Conservation (phyloP, 2,113 vertebrate species). For the Heloderma charlesbogerti region DNA sequence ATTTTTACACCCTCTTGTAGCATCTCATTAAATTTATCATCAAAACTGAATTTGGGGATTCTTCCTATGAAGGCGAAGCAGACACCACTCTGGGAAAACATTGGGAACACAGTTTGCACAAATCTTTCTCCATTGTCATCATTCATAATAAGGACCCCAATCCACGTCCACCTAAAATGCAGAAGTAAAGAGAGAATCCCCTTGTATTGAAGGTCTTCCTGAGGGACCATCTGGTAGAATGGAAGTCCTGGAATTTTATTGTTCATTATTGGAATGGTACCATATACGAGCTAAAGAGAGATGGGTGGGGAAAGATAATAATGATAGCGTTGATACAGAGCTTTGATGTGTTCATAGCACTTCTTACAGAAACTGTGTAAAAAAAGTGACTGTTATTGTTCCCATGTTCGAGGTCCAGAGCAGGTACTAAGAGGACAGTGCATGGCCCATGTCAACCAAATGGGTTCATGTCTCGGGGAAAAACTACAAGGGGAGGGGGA, state of each 20-base stretch:
- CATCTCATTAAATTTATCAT: too few relatives aligned
- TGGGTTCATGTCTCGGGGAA: too few relatives aligned
- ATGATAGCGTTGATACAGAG: too few relatives aligned
- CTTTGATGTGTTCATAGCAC: too few relatives aligned
- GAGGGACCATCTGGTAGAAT: not conserved
- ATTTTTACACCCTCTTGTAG: not conserved
- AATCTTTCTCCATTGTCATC: conserved; percentile 15
- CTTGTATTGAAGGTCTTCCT: not conserved
- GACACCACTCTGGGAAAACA: not conserved
- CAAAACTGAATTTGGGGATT: not conserved
- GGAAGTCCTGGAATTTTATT: not conserved
- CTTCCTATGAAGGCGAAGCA: conserved; percentile 7
- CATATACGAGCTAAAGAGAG: not conserved
- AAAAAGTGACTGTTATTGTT: too few relatives aligned
- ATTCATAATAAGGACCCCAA: not conserved
- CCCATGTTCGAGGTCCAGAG: too few relatives aligned
- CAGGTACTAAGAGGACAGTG: too few relatives aligned
- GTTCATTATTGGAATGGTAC: not conserved
- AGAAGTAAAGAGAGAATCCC: not conserved
- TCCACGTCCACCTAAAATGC: not conserved
- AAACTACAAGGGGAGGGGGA: too few relatives aligned
- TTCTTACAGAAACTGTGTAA: too few relatives aligned
- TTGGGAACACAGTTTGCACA: not conserved
- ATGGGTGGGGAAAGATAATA: too few relatives aligned
- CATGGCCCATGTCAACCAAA: too few relatives aligned